Evolutionary conservation across 2,797 vertebrate species (phyloP).

Genomic region (Acipenser transmontanus): DNA sequence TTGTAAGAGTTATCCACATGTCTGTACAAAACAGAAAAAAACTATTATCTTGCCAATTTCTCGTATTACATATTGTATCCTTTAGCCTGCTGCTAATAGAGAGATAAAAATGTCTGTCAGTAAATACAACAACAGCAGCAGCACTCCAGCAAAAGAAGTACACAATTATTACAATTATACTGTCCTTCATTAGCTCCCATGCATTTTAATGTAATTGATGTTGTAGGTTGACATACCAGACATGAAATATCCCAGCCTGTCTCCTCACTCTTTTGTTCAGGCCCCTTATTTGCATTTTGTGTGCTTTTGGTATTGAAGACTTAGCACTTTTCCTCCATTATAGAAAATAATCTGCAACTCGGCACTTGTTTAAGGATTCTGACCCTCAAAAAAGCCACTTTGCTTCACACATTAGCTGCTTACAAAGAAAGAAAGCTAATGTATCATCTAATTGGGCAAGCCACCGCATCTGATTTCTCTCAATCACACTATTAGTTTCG

Average conservation of each 20-base stretch:
- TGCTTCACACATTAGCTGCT: slow-evolving; percentile 99
- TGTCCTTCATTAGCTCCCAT: slow-evolving; percentile 90
- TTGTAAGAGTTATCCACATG: too few species aligned
- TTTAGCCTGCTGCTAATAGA: slow-evolving; percentile 61
- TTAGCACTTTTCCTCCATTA: slow-evolving; percentile 87
- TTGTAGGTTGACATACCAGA: slow-evolving; percentile 97
- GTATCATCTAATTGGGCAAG: slow-evolving; percentile 99
- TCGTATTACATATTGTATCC: slow-evolving; percentile 27
- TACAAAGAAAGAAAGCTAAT: slow-evolving; percentile 99
- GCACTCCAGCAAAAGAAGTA: slow-evolving; percentile 75
- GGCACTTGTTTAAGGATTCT: slow-evolving; percentile 89
- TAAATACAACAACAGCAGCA: slow-evolving; percentile 73
- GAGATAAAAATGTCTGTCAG: slow-evolving; percentile 84
- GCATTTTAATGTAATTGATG: slow-evolving; percentile 99
- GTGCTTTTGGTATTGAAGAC: slow-evolving; percentile 96
- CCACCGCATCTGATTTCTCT: slow-evolving; percentile 98
- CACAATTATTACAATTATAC: slow-evolving; percentile 94
- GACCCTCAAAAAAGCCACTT: slow-evolving; percentile 90
- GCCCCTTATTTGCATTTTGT: slow-evolving; percentile 78
- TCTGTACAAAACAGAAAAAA: too few species aligned
- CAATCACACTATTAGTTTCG: slow-evolving; percentile 99
- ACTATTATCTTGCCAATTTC: too few species aligned
- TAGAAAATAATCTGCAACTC: slow-evolving; percentile 82
- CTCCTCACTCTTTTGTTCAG: slow-evolving; percentile 90
- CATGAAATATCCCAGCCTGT: slow-evolving; percentile 94